Conservation (phyloP, 2,797 vertebrate species). For the Platalea minor region DNA sequence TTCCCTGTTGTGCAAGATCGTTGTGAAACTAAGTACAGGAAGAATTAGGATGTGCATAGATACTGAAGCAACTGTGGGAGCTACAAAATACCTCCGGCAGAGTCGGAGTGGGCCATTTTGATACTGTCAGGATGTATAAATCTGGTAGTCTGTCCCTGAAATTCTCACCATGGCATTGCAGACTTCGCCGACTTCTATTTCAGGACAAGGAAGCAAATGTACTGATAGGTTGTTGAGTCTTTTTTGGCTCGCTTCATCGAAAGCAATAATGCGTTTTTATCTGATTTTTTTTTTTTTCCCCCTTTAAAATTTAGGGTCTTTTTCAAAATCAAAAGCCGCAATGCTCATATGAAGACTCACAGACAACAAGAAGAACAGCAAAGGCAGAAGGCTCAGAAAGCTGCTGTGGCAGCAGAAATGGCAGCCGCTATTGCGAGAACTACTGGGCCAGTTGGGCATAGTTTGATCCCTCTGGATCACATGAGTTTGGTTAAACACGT, state of each 20-base stretch:
- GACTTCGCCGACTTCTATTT: conserved; percentile 57
- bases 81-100: not conserved
- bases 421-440: conserved; percentile 78
- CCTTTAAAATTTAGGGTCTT: conserved; percentile 77
- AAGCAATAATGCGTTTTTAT: conserved; percentile 38
- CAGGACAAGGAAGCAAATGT: conserved; percentile 42
- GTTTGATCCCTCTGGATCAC: conserved; percentile 78
- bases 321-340: conserved; percentile 89
- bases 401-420: conserved; percentile 77
- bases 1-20: not conserved
- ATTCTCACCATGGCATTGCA: conserved; percentile 36
- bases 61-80: not conserved
- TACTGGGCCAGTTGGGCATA: conserved; percentile 68
- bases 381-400: conserved; percentile 80
- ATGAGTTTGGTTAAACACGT: conserved; percentile 77
- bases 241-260: conserved; percentile 50
- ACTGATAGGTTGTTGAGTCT: conserved; percentile 53
- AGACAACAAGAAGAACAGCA: conserved; percentile 83
- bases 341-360: conserved; percentile 90
- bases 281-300: not conserved
- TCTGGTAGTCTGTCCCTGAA: conserved; percentile 35
- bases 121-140: conserved; percentile 16
- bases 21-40: not conserved
- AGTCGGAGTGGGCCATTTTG: not conserved
- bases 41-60: not conserved